phyloP scores from a whole-genome alignment of 2,113 vertebrate species.

The Trogon melanurus region DNA sequence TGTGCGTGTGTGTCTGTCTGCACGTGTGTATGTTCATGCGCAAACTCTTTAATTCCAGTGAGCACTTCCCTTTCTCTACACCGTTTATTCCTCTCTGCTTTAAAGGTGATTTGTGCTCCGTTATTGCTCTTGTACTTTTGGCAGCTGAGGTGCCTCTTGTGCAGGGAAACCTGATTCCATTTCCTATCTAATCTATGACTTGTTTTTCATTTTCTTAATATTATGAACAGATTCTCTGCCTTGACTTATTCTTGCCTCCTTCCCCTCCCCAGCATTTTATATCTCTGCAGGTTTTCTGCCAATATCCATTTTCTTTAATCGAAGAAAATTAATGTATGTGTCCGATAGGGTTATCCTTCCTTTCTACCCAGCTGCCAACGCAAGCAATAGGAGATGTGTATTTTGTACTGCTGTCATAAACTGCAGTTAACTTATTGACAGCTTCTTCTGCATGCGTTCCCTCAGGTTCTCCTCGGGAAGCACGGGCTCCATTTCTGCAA shows the following conservation, averaged over 20 bases:
- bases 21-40: constrained; percentile 2
- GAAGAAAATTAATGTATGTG: not conserved
- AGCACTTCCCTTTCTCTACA: constrained; percentile 24
- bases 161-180: not conserved
- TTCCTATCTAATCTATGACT: not conserved
- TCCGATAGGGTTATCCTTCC: not conserved
- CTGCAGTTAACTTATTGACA: not conserved
- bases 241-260: not conserved
- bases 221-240: not conserved
- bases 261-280: not conserved
- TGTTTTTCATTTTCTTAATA: constrained; percentile 13
- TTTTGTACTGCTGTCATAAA: not conserved
- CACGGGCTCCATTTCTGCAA: not conserved
- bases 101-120: constrained; percentile 61
- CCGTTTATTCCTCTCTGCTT: constrained; percentile 44
- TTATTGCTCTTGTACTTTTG: constrained; percentile 67
- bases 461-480: not conserved
- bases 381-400: not conserved
- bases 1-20: not conserved
- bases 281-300: not conserved
- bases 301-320: not conserved
- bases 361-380: not conserved
- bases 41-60: constrained; percentile 56
- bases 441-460: not conserved
- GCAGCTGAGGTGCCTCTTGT: constrained; percentile 52